These are phyloP conservation scores for Psittacula echo DNA, from an alignment of 2,797 vertebrate species.

Conservation along the genomic window DNA sequence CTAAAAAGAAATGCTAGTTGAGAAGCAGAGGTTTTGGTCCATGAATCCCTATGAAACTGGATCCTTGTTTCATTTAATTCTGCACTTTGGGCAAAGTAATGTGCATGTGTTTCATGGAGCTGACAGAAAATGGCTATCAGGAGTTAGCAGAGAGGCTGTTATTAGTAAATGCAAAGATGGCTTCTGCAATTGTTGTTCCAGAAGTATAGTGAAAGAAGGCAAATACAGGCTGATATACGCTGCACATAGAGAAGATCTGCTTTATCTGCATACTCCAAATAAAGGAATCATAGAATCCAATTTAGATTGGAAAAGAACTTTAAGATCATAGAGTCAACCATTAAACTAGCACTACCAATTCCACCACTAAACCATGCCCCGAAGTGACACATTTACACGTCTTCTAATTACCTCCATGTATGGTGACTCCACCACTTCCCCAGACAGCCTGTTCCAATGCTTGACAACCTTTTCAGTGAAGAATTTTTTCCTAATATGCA, in stretches of 20 bases:
- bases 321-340: not conserved
- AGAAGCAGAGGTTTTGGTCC: not conserved
- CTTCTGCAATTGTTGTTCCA: not conserved
- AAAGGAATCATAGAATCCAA: not conserved
- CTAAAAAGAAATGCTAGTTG: not conserved
- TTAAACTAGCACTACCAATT: not conserved
- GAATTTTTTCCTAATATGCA: too few species aligned
- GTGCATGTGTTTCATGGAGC: accelerated
- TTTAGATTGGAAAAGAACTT: not conserved
- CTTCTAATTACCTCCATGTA: too few species aligned
- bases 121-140: not conserved
- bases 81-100: not conserved
- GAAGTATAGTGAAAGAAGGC: not conserved
- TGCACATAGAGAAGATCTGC: not conserved
- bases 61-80: not conserved
- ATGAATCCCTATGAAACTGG: not conserved
- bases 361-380: not conserved
- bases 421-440: not conserved
- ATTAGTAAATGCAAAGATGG: not conserved
- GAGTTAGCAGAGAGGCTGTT: not conserved
- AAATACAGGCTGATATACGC: not conserved
- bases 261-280: not conserved
- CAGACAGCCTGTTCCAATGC: not conserved
- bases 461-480: not conserved
- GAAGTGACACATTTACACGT: too few species aligned